Evolutionary conservation across 2,797 vertebrate genomes (phyloP).

Genomic region (Limnodromus scolopaceus): DNA sequence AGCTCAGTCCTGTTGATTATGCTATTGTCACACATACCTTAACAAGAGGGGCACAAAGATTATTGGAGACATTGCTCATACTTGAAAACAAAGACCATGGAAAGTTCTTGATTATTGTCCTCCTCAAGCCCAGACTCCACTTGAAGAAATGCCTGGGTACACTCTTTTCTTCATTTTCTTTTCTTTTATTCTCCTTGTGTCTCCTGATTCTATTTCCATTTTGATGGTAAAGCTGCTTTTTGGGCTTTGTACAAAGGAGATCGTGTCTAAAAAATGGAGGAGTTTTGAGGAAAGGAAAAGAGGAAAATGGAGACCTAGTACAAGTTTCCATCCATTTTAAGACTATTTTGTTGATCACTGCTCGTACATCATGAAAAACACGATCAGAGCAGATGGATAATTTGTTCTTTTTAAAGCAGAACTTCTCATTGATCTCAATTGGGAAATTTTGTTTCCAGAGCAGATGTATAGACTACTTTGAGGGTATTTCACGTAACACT

Average conservation of each 20-base stretch:
- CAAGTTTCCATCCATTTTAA: neutral
- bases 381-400: neutral
- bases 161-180: neutral
- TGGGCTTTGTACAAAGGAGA: neutral
- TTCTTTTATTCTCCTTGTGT: neutral
- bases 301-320: neutral
- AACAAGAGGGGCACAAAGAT: neutral
- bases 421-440: neutral
- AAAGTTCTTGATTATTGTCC: neutral
- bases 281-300: neutral
- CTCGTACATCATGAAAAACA: neutral
- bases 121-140: neutral
- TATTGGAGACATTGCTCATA: neutral
- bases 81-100: neutral
- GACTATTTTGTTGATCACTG: neutral
- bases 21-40: neutral
- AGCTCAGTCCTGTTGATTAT: neutral
- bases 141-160: neutral
- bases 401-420: neutral
- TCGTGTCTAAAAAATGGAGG: neutral
- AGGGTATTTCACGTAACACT: neutral
- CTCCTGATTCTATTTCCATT: neutral
- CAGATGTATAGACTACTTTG: neutral
- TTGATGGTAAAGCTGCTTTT: neutral
- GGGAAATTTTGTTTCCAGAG: neutral